Evolutionary conservation across 2,888 invertebrate species (phyloP).

Genomic region (Boloria selene): DNA sequence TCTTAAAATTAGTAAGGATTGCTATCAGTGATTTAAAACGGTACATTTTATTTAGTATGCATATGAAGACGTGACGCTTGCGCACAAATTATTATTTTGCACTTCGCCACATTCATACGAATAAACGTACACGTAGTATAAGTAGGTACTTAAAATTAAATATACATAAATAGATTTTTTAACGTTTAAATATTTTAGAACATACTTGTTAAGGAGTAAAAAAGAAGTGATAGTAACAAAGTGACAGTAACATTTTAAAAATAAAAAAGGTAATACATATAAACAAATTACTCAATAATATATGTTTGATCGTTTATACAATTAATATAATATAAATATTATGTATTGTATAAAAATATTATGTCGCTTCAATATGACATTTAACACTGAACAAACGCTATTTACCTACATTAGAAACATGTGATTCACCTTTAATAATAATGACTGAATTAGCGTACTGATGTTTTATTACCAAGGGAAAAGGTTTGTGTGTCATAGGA

Average conservation of each 20-base stretch:
- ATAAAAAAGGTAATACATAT: no score
- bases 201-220: no score
- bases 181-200: no score
- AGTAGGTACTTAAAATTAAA: no score
- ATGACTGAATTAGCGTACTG: conserved; percentile 63
- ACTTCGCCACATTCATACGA: conserved; percentile 43
- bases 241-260: no score
- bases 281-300: no score
- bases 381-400: neutral
- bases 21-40: conserved; percentile 51
- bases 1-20: conserved; percentile 5
- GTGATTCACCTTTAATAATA: conserved; percentile 43
- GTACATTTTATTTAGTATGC: conserved; percentile 64
- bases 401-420: neutral
- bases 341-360: no score
- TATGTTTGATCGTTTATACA: neutral
- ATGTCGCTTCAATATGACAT: no score
- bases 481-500: conserved; percentile 31
- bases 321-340: no score
- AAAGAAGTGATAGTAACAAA: no score
- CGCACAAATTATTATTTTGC: conserved; percentile 52
- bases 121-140: no score
- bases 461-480: conserved; percentile 60
- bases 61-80: conserved; percentile 43
- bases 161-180: no score